Conservation (phyloP, 2,113 vertebrate species). For the Carassius carassius region DNA sequence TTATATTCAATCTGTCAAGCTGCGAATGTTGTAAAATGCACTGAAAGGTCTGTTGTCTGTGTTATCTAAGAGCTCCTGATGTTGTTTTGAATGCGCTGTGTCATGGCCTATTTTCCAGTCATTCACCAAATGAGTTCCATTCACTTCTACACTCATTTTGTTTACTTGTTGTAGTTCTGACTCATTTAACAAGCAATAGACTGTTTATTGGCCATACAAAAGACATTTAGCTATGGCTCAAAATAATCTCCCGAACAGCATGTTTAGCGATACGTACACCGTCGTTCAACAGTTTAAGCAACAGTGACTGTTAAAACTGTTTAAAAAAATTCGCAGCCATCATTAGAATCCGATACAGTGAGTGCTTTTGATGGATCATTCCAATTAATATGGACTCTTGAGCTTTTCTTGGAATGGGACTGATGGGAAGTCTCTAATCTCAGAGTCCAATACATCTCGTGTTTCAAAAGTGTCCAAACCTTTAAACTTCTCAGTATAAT, state of each 20-base stretch:
- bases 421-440: constrained; percentile 48
- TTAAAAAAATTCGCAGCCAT: constrained; percentile 34
- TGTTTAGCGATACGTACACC: constrained; percentile 29
- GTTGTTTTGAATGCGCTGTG: constrained; percentile 9
- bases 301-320: constrained; percentile 50
- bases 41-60: constrained; percentile 28
- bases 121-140: constrained; percentile 25
- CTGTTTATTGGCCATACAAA: constrained; percentile 51
- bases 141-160: constrained; percentile 23
- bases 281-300: constrained; percentile 47
- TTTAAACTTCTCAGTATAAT: constrained; percentile 2
- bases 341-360: constrained; percentile 54
- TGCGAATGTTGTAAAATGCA: constrained; percentile 21
- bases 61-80: constrained; percentile 24
- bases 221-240: constrained; percentile 46
- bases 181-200: constrained; percentile 52
- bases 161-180: constrained; percentile 46
- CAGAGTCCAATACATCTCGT: constrained; percentile 40
- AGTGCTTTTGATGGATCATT: constrained; percentile 57
- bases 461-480: constrained; percentile 29
- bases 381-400: constrained; percentile 54
- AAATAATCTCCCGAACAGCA: constrained; percentile 42
- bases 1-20: constrained; percentile 32
- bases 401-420: constrained; percentile 41
- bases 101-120: constrained; percentile 46